Conservation (phyloP, 2,888 invertebrate species). For the Apodemia mormo region DNA sequence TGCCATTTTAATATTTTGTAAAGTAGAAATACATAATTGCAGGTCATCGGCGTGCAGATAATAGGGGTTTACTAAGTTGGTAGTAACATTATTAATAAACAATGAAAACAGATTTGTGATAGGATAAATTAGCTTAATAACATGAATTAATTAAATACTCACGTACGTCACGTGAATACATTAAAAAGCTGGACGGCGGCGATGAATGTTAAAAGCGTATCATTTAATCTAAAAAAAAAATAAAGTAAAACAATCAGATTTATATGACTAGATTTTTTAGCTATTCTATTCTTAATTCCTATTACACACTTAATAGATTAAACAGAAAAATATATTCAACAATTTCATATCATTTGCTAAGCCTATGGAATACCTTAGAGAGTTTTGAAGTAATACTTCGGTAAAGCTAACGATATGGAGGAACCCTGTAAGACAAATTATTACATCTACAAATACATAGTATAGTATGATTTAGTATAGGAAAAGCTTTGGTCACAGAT, state of each 20-base stretch:
- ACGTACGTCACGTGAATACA: no score
- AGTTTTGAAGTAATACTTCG: slow-evolving; percentile 76
- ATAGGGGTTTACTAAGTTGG: no score
- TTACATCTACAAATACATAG: slow-evolving; percentile 67
- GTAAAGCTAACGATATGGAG: slow-evolving; percentile 81
- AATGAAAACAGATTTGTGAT: no score
- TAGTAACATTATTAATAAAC: no score
- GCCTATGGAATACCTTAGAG: slow-evolving; percentile 66
- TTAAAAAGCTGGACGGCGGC: not conserved
- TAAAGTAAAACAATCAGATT: not conserved
- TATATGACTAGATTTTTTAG: slow-evolving; percentile 6
- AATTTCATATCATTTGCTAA: slow-evolving; percentile 55
- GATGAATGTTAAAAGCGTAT: not conserved
- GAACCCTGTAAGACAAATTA: slow-evolving; percentile 78
- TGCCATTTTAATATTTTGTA: no score
- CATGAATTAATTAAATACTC: no score
- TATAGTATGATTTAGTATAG: not conserved
- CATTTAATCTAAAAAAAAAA: not conserved
- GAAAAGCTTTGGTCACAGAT: slow-evolving; percentile 68
- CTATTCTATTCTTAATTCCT: not conserved
- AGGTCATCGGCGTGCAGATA: no score
- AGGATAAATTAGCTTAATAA: no score
- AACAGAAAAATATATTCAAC: slow-evolving; percentile 48
- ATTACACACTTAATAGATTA: slow-evolving; percentile 27
- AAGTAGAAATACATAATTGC: no score